A percentile compares a stretch with the other conserved stretches of the same genome.
These are phyloP conservation scores for Tortrix viridana DNA, from an alignment of 2,888 invertebrate species.

Conservation along the genomic window DNA sequence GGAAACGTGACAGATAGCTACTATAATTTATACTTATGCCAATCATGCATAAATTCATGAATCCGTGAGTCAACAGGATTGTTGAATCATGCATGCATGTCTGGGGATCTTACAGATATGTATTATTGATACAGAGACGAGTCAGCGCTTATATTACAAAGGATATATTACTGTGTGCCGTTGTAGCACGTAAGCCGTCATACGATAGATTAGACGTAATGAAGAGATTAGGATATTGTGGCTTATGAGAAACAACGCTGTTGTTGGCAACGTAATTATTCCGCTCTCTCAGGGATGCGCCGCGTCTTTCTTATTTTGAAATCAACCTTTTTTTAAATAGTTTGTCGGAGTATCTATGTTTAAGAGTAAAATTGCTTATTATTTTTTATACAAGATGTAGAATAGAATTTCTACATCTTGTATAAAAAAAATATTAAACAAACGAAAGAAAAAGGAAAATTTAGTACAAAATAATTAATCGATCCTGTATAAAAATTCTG, in stretches of 20 bases:
- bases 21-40: slow-evolving; percentile 22
- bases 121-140: slow-evolving; percentile 24
- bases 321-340: too few relatives aligned
- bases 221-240: slow-evolving; percentile 1
- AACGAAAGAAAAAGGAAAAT: too few relatives aligned
- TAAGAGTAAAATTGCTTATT: too few relatives aligned
- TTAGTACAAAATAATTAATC: too few relatives aligned
- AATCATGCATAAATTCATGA: slow-evolving; percentile 31
- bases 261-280: not conserved
- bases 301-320: too few relatives aligned
- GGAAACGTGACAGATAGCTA: too few relatives aligned
- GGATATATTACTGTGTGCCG: slow-evolving; percentile 5
- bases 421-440: too few relatives aligned
- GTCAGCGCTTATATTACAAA: slow-evolving; percentile 9
- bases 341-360: too few relatives aligned
- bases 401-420: too few relatives aligned
- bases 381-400: too few relatives aligned
- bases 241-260: not conserved
- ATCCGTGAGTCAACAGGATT: slow-evolving; percentile 14
- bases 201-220: slow-evolving; percentile 10
- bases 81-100: slow-evolving; percentile 5
- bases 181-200: slow-evolving; percentile 3
- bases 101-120: slow-evolving; percentile 26
- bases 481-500: too few relatives aligned
- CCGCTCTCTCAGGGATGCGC: too few relatives aligned